Conservation (phyloP, 2,888 invertebrate species). For the Gibbula magus region DNA sequence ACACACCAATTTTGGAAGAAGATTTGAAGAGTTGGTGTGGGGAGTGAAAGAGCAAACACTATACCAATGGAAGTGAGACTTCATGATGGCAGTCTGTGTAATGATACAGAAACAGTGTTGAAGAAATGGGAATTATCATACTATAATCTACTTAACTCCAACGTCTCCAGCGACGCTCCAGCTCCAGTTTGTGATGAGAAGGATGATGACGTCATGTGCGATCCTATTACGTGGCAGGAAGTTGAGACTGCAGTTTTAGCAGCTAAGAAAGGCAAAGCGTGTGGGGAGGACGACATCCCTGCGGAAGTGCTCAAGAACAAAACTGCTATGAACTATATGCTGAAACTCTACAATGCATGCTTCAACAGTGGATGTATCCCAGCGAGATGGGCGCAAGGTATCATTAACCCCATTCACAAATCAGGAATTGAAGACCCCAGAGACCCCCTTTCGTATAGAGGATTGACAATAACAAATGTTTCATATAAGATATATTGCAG, state of each 20-base stretch:
- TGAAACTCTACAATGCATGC: no score
- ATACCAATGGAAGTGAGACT: neutral
- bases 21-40: neutral
- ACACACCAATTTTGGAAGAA: no score
- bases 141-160: neutral
- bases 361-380: no score
- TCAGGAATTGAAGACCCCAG: no score
- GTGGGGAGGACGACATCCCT: neutral
- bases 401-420: no score
- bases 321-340: neutral
- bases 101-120: neutral
- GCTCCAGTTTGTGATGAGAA: neutral
- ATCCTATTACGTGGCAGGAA: neutral
- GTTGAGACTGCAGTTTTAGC: neutral
- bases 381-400: no score
- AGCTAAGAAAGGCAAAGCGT: neutral
- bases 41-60: neutral
- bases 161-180: neutral
- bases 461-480: no score
- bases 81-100: neutral
- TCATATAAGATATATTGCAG: no score
- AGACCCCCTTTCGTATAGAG: no score
- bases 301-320: neutral
- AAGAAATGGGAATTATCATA: neutral
- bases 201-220: no score